Percentiles rank a stretch among this genome's conserved stretches.
phyloP scores from a whole-genome alignment of 1,140 invertebrate species.

The Acromyrmex charruanus region DNA sequence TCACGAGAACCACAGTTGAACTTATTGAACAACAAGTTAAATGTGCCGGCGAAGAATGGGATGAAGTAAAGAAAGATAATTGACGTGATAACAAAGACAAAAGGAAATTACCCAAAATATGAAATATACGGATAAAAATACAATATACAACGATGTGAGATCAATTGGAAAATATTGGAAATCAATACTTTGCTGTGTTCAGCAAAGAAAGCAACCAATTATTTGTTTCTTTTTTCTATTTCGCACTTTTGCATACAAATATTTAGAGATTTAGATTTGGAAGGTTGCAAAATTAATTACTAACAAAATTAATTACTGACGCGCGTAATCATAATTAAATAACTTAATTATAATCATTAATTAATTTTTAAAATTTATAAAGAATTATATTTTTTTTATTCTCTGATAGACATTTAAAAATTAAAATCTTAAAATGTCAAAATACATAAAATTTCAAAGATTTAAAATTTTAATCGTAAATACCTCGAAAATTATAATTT shows the following conservation, averaged over 20 bases:
- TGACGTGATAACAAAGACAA: neutral
- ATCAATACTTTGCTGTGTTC: no score
- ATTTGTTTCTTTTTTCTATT: neutral
- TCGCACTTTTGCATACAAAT: neutral
- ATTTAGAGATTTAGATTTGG: neutral
- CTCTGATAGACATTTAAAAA: neutral
- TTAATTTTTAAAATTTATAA: neutral
- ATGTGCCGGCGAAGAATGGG: neutral
- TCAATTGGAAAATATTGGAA: neutral
- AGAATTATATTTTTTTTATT: slow-evolving; percentile 15
- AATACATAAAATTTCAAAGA: neutral
- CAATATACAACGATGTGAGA: neutral
- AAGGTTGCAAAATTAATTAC: neutral
- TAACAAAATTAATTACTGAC: slow-evolving; percentile 8
- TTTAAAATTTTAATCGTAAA: neutral
- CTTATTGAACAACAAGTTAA: slow-evolving; percentile 40
- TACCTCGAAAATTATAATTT: slow-evolving; percentile 9
- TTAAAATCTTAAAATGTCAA: neutral
- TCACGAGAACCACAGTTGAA: slow-evolving; percentile 2
- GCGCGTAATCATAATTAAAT: neutral
- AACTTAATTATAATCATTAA: no score
- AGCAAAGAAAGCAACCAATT: no score
- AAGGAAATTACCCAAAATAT: neutral
- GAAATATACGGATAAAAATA: neutral
- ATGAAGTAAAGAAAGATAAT: neutral